These are phyloP conservation scores for Rhogogaster chlorosoma DNA, from an alignment of 2,888 invertebrate species.

Conservation along the genomic window DNA sequence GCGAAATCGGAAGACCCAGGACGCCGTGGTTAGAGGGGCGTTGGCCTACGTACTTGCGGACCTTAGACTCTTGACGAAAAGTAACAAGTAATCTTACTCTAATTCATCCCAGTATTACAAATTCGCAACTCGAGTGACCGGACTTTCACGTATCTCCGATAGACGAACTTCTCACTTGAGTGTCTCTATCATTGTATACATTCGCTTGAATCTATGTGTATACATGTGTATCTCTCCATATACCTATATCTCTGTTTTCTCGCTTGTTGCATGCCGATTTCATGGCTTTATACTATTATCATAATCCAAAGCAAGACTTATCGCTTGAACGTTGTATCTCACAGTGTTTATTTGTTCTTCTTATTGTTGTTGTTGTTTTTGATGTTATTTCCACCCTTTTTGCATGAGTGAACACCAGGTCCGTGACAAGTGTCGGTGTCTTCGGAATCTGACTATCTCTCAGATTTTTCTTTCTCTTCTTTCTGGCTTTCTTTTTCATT, in stretches of 20 bases:
- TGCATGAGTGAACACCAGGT: background rate
- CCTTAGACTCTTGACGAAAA: background rate
- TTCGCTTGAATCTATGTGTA: background rate
- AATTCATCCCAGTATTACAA: background rate
- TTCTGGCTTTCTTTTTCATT: background rate
- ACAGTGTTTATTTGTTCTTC: background rate
- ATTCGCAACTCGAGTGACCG: background rate
- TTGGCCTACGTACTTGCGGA: conserved; percentile 65
- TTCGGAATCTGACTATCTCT: background rate
- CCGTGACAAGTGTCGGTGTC: background rate
- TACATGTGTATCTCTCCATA: conserved; percentile 25
- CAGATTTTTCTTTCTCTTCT: background rate
- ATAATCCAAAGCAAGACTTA: background rate
- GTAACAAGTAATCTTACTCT: conserved; percentile 15
- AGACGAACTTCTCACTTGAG: background rate
- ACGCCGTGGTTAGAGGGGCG: conserved; percentile 70
- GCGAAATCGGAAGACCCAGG: conserved; percentile 70
- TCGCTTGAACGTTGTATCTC: background rate
- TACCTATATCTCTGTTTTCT: conserved; percentile 17
- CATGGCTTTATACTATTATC: background rate
- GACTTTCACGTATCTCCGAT: background rate
- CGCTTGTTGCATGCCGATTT: conserved; percentile 53
- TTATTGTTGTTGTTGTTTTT: background rate
- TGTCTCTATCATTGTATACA: conserved; percentile 3
- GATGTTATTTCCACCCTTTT: background rate